phyloP scores from a whole-genome alignment of 2,888 invertebrate species.

The Stegana nigrithorax region DNA sequence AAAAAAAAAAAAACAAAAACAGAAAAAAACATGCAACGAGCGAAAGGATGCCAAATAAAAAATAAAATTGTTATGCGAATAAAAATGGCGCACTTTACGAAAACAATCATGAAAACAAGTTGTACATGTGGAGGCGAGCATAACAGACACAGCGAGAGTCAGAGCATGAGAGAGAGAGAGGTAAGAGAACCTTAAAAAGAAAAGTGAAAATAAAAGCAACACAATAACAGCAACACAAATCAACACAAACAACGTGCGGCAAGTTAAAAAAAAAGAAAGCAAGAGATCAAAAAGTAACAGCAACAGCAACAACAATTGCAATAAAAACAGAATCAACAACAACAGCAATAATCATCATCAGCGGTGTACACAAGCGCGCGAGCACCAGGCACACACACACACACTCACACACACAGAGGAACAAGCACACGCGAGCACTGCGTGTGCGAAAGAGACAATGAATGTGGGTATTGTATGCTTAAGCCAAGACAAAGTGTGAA shows the following conservation, averaged over 20 bases:
- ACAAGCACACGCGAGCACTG: too few relatives aligned
- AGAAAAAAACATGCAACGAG: too few relatives aligned
- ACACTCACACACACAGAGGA: too few relatives aligned
- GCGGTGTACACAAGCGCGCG: too few relatives aligned
- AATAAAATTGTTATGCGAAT: neutral
- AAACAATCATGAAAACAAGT: conserved; percentile 14
- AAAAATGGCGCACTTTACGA: conserved; percentile 3
- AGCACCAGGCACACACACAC: too few relatives aligned
- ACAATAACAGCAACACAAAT: neutral
- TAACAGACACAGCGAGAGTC: neutral
- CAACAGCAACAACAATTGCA: neutral
- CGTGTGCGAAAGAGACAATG: too few relatives aligned
- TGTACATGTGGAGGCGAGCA: neutral
- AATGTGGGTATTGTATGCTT: too few relatives aligned
- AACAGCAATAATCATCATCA: too few relatives aligned
- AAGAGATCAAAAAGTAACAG: neutral
- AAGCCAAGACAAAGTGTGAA: too few relatives aligned
- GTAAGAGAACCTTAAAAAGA: neutral
- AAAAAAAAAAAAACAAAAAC: conserved; percentile 15
- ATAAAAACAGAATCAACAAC: neutral
- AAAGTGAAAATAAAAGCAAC: neutral
- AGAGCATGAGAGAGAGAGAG: neutral
- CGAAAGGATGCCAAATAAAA: conserved; percentile 5
- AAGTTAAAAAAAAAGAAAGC: neutral
- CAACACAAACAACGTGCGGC: neutral